Base-by-base conservation (phyloP, 2,888 invertebrate genomes). In the Cynaeus angustus region DNA sequence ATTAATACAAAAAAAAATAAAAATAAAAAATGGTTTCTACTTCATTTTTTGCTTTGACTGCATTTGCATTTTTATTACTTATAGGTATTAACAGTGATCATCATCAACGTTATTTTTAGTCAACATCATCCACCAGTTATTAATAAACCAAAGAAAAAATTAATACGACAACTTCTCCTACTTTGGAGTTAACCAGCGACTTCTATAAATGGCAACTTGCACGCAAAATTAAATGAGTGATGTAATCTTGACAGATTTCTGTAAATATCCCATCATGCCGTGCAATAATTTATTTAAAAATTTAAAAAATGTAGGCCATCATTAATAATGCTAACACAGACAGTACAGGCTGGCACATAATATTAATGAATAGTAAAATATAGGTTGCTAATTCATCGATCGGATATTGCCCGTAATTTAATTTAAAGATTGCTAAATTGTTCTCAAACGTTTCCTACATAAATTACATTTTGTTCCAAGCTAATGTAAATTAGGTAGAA, bases 151-250 rank as follows among this genome's bases (percentile, higher is more conserved):
- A 21, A n/a, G n/a, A n/a, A n/a, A 21, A 21, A 3, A 21, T 21
- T 21, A 21, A 21, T 21, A 21, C 21, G 2, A 21, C 21, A 21
- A 21, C 4, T 21, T 21, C n/a, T 1, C 21, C 21, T 21, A 1
- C 21, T 21, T 21, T 21, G 21, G 21, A 21, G 4, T 4, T 21
- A 21, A 21, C 21, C 4, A 4, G 21, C 37, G 37, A 37, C 50
- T 43, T 10, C 28, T 37, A 12, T 55, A 56, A 46, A 46, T 37
- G 45, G 43, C 28, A 16, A 28, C 30, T 45, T 66, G 56, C 66
- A 66, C 65, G 64, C 52, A 52, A 64, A 41, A 64, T 53, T 41
- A 14, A 53, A 53, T 38, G 9, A 53, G 45, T 46, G 53, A 43
- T 50, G 52, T 55, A 53, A 43, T 65, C 10, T 14, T 21, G 52